These are phyloP conservation scores for Catharus minimus DNA, from an alignment of 2,113 vertebrate species.

Conservation along the genomic window DNA sequence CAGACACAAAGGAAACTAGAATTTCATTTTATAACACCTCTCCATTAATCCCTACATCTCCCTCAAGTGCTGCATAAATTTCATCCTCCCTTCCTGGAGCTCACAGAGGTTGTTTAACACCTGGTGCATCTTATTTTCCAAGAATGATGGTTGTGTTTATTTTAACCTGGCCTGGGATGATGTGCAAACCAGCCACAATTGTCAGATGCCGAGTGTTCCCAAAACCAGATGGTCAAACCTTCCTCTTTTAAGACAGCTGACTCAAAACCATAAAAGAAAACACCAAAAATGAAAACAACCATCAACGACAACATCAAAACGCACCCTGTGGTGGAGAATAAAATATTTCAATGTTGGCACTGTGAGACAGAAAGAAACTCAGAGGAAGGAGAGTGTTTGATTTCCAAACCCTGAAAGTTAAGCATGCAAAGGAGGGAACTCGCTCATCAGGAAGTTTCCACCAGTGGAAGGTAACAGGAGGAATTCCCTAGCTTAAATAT, in stretches of 20 bases:
- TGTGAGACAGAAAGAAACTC: not conserved
- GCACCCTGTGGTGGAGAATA: not conserved
- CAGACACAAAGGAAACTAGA: not conserved
- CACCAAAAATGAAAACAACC: constrained; percentile 54
- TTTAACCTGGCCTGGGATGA: constrained; percentile 46
- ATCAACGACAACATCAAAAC: constrained; percentile 32
- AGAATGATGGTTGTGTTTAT: constrained; percentile 8
- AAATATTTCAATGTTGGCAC: constrained; percentile 1
- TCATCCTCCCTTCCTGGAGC: not conserved
- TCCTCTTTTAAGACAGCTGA: constrained; percentile 46
- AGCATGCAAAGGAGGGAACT: not conserved
- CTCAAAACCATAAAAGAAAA: constrained; percentile 57
- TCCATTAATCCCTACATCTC: constrained; percentile 2
- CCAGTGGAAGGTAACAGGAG: not conserved
- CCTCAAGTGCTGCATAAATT: constrained; percentile 44
- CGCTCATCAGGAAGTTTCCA: not conserved
- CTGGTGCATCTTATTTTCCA: constrained; percentile 55
- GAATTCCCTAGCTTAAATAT: constrained; percentile 9
- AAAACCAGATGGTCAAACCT: constrained; percentile 50
- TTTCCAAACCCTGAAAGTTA: not conserved
- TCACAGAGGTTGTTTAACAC: constrained; percentile 26
- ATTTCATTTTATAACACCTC: constrained; percentile 6
- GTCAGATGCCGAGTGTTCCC: constrained; percentile 36
- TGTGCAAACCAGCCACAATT: constrained; percentile 43
- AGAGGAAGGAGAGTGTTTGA: not conserved